Evolutionary conservation across 2,113 vertebrate species (phyloP), one percentile per base, ranked within the genome.

Genomic region (Melanerpes aurifrons): DNA sequence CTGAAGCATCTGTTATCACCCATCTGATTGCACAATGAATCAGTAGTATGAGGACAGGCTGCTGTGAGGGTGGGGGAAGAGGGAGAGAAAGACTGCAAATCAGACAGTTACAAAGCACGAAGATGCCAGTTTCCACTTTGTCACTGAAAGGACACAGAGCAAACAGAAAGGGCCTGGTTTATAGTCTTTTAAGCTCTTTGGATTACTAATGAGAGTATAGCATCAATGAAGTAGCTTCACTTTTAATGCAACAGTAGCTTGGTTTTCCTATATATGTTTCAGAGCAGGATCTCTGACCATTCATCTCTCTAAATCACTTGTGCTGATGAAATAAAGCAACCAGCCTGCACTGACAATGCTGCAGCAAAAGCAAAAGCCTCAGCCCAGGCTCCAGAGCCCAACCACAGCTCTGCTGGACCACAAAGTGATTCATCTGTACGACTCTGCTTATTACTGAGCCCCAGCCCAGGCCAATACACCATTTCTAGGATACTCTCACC

Each of bases 1-100:
- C 85, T 95, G 92, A 94, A 94, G 95, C 94, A 96, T 96, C 95
- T 96, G 94, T 87, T 96, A 83, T 92, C 91, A 94, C 58, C 93
- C 89, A 94, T 94, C 87, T 96, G 89, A 96, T 82, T 94, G 93
- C 87, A 95, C 82, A 95, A 86, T 95, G 94, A 96, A 96, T 96
- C 94, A 96, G 92, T 95, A 89, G 87, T 94, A 95, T 72, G 54
- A 96, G 93, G 94, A 96, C 85, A 95, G 87, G 86, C 87, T 91
- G 80, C 93, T 94, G 92, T 94, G 91, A 94, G 35, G 76, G 88
- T 93, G 87, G 93, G 82, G 85, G 31, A 87, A 94, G 62, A 94
- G 17, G n/a, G 69, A 95, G 77, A 84, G 72, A 91, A 64, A 89
- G 57, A 89, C 3, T 86, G 62, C 54, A 81, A 88, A 93, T 75